A percentile compares a stretch with the other conserved stretches of the same genome.
Evolutionary conservation across 1,140 invertebrate genomes (phyloP).

Genomic region (Bombyx mori): ASM3026992v2 NC_085112.1:9205001-9205500

Average conservation of each 20-base stretch:
- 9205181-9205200: too few relatives aligned
- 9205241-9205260: conserved; percentile 36
- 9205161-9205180: too few relatives aligned
- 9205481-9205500: too few relatives aligned
- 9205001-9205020: too few relatives aligned
- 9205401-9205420: conserved; percentile 35
- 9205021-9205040: too few relatives aligned
- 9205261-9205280: conserved; percentile 62
- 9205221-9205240: conserved; percentile 37
- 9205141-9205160: too few relatives aligned
- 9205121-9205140: too few relatives aligned
- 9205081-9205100: too few relatives aligned
- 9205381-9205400: conserved; percentile 43
- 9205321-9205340: conserved; percentile 63
- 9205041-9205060: too few relatives aligned
- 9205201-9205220: conserved; percentile 20
- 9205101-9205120: too few relatives aligned
- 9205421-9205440: conserved; percentile 24
- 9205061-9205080: too few relatives aligned
- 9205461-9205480: background rate
- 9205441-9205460: conserved; percentile 17
- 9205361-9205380: conserved; percentile 59
- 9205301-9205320: conserved; percentile 68
- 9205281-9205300: conserved; percentile 64
- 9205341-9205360: conserved; percentile 67